Evolutionary conservation across 2,888 invertebrate genomes (phyloP).

Genomic region (Perizoma flavofasciatum): DNA sequence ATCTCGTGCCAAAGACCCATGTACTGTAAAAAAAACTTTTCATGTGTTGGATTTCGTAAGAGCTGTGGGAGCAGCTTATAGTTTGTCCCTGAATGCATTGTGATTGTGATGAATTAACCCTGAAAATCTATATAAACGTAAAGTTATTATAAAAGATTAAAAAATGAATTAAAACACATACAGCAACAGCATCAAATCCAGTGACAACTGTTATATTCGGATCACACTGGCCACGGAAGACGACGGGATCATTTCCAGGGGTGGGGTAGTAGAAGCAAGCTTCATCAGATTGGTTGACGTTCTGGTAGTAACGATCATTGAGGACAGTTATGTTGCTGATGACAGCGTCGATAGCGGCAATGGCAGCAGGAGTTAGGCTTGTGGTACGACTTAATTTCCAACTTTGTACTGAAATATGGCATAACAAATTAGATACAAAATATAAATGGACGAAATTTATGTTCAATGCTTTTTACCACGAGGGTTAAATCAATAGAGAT

Average conservation of each 20-base stretch:
- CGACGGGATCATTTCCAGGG: constrained; percentile 44
- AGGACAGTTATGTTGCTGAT: constrained; percentile 40
- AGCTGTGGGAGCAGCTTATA: too few species aligned
- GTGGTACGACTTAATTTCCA: constrained; percentile 61
- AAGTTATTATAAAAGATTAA: too few species aligned
- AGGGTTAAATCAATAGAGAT: too few species aligned
- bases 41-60: too few species aligned
- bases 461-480: too few species aligned
- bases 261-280: constrained; percentile 64
- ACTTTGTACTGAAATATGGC: constrained; percentile 52
- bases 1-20: constrained; percentile 65
- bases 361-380: constrained; percentile 33
- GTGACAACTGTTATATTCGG: constrained; percentile 53
- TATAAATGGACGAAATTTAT: too few species aligned
- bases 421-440: not conserved
- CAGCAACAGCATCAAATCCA: constrained; percentile 55
- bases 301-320: constrained; percentile 46
- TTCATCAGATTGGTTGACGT: constrained; percentile 44
- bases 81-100: too few species aligned
- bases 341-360: constrained; percentile 34
- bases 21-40: constrained; percentile 50
- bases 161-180: too few species aligned
- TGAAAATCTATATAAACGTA: too few species aligned
- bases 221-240: constrained; percentile 63
- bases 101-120: too few species aligned